phyloP scores from a whole-genome alignment of 2,888 invertebrate species.

The Chloroclystis v-ata region DNA sequence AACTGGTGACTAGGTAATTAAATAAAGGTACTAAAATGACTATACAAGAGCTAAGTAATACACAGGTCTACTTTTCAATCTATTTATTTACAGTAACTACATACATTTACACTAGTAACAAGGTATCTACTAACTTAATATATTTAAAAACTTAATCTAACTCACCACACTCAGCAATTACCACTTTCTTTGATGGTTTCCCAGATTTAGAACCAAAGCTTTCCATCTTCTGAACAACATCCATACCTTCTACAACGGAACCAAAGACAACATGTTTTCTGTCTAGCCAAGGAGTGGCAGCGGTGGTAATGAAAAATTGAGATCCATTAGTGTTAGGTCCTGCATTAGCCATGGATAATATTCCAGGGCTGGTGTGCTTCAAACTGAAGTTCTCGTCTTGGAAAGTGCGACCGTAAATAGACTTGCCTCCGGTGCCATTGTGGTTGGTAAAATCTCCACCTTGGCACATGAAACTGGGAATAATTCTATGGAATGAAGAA shows the following conservation, averaged over 20 bases:
- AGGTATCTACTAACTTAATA: conserved; percentile 20
- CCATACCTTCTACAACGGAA: conserved; percentile 92
- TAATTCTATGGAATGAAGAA: conserved; percentile 92
- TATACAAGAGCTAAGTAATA: too few species aligned
- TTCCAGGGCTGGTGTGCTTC: conserved; percentile 93
- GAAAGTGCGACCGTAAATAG: conserved; percentile 96
- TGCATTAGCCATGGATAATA: conserved; percentile 97
- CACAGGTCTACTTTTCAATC: neutral
- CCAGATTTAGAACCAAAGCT: conserved; percentile 89
- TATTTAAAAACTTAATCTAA: conserved; percentile 57
- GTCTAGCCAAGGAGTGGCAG: conserved; percentile 95
- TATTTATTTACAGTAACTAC: conserved; percentile 15
- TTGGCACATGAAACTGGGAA: conserved; percentile 98
- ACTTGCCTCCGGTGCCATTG: conserved; percentile 96
- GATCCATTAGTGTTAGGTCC: conserved; percentile 97
- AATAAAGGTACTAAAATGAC: too few species aligned
- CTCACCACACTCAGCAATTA: conserved; percentile 90
- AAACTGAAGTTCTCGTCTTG: conserved; percentile 96
- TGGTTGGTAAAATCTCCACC: conserved; percentile 96
- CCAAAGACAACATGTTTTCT: conserved; percentile 97
- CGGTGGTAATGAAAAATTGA: conserved; percentile 97
- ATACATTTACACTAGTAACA: conserved; percentile 14
- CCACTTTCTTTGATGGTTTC: conserved; percentile 89
- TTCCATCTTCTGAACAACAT: conserved; percentile 92
- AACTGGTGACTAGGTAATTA: too few species aligned